phyloP scores from a whole-genome alignment of 2,797 vertebrate species.

The Sebastes matsubarae region DNA sequence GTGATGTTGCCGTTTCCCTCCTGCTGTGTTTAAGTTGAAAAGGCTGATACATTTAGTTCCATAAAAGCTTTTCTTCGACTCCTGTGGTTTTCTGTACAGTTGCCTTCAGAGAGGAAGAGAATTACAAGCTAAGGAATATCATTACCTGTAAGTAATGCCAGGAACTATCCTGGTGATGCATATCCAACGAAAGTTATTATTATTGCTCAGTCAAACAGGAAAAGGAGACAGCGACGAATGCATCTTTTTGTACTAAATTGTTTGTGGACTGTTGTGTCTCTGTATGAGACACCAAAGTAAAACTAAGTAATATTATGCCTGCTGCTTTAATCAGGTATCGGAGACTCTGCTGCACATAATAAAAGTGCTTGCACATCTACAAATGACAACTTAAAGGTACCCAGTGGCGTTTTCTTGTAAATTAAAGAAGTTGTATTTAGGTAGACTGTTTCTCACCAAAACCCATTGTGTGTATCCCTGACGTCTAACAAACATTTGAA shows the following conservation, averaged over 20 bases:
- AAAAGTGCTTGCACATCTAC: not conserved
- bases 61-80: not conserved
- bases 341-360: not conserved
- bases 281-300: not conserved
- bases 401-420: not conserved
- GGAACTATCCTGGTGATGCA: not conserved
- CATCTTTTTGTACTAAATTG: not conserved
- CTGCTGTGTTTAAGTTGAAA: too few species aligned
- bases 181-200: not conserved
- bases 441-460: not conserved
- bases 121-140: not conserved
- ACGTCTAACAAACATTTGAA: not conserved
- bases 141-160: not conserved
- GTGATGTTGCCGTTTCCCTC: too few species aligned
- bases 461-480: not conserved
- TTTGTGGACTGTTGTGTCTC: not conserved
- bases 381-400: not conserved
- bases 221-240: not conserved
- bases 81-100: not conserved
- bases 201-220: not conserved
- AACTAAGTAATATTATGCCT: not conserved
- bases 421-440: not conserved
- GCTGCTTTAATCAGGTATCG: not conserved
- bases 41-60: too few species aligned
- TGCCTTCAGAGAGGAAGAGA: not conserved